phyloP scores from a whole-genome alignment of 2,797 vertebrate species.

The Pempheris klunzingeri region DNA sequence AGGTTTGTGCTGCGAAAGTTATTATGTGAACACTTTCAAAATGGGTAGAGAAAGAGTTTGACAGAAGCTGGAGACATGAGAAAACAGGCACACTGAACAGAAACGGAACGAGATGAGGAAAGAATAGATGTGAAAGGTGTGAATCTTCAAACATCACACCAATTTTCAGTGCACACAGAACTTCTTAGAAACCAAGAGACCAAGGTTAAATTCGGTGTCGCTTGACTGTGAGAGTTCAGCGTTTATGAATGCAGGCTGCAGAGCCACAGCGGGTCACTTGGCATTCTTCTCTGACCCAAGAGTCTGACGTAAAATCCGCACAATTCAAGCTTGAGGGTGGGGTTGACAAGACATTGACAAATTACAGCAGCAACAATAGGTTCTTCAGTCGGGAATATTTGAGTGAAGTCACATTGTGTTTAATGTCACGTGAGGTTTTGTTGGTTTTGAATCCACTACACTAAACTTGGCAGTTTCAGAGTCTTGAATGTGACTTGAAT shows the following conservation, averaged over 20 bases:
- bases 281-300: slow-evolving; percentile 29
- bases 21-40: neutral
- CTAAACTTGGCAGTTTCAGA: neutral
- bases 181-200: neutral
- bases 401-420: slow-evolving; percentile 1
- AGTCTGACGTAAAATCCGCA: slow-evolving; percentile 51
- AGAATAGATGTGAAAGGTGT: neutral
- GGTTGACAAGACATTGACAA: slow-evolving; percentile 42
- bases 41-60: neutral
- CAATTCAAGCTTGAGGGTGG: slow-evolving; percentile 51
- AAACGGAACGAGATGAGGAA: neutral
- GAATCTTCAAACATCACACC: neutral
- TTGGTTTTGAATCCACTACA: neutral
- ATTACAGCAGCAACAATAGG: slow-evolving; percentile 37
- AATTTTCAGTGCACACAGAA: neutral
- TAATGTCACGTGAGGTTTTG: neutral
- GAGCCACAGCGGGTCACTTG: slow-evolving; percentile 37
- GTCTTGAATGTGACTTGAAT: neutral
- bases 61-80: neutral
- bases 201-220: neutral
- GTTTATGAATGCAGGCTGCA: slow-evolving; percentile 22
- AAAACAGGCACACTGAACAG: neutral
- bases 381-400: slow-evolving; percentile 19
- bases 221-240: slow-evolving; percentile 8
- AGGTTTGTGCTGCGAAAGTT: neutral